phyloP scores from a whole-genome alignment of 2,797 vertebrate species.

The Gymnocypris eckloni region DNA sequence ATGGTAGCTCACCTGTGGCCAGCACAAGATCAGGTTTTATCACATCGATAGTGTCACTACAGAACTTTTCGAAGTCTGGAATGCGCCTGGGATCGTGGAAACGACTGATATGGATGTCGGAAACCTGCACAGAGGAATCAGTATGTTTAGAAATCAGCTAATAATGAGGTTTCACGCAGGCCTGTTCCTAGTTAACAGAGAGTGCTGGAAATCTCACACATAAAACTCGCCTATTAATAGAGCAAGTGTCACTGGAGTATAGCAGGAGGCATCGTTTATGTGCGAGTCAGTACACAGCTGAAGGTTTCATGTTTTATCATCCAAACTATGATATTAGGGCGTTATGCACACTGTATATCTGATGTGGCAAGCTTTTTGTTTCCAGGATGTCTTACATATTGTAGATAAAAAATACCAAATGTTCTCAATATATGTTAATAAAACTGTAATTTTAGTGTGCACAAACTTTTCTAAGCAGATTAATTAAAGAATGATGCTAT shows the following conservation, averaged over 20 bases:
- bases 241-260: slow-evolving; percentile 13
- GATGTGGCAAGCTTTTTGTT: neutral
- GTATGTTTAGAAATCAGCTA: slow-evolving; percentile 9
- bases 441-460: neutral
- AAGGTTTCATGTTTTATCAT: slow-evolving; percentile 7
- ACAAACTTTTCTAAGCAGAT: neutral
- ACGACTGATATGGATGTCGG: slow-evolving; percentile 95
- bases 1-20: slow-evolving; percentile 86
- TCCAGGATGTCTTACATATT: neutral
- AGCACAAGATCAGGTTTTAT: slow-evolving; percentile 92
- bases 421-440: neutral
- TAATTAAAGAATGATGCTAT: neutral
- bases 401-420: neutral
- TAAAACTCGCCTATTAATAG: slow-evolving; percentile 23
- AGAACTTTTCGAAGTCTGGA: slow-evolving; percentile 93
- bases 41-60: slow-evolving; percentile 86
- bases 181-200: neutral
- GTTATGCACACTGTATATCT: neutral
- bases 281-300: neutral
- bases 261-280: slow-evolving; percentile 9
- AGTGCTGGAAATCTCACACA: slow-evolving; percentile 8
- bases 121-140: slow-evolving; percentile 81
- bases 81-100: slow-evolving; percentile 87
- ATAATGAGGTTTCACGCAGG: neutral
- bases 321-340: neutral